Evolutionary conservation across 2,113 vertebrate genomes (phyloP).

Genomic region (Holacanthus passer): DNA sequence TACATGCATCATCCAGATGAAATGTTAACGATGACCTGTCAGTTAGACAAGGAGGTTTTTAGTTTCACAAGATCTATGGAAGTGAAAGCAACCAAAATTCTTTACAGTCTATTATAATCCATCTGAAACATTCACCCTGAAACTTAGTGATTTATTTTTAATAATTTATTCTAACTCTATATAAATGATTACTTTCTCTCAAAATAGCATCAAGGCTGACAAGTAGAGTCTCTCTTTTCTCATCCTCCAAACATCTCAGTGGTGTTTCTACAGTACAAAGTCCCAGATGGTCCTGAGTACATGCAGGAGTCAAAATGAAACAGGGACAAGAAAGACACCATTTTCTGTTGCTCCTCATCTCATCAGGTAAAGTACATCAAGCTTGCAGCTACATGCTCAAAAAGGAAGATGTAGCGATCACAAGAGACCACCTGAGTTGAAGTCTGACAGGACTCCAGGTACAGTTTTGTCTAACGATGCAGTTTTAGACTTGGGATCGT

Average conservation of each 20-base stretch:
- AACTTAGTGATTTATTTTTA: background rate
- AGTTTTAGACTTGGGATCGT: background rate
- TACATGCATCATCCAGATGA: background rate
- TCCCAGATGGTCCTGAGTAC: background rate
- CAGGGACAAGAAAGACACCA: background rate
- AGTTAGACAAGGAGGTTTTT: background rate
- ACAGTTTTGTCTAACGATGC: conserved; percentile 34
- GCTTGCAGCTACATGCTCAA: background rate
- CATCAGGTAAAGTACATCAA: background rate
- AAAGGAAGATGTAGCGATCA: conserved; percentile 10
- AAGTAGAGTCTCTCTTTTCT: conserved; percentile 14
- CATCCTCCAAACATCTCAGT: background rate
- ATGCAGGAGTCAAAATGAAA: background rate
- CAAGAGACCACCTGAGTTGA: conserved; percentile 20
- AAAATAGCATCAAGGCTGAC: conserved; percentile 7
- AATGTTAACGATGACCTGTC: background rate
- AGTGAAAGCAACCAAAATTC: background rate
- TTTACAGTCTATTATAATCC: background rate
- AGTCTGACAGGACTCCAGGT: background rate
- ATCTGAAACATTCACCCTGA: background rate
- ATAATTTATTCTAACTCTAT: background rate
- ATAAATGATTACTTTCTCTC: background rate
- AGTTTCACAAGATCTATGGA: background rate
- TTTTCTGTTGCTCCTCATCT: background rate
- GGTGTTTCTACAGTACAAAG: background rate